Evolutionary conservation across 2,888 invertebrate genomes (phyloP), one percentile per base, ranked within the genome.

Genomic region (Perizoma affinitatum): DNA sequence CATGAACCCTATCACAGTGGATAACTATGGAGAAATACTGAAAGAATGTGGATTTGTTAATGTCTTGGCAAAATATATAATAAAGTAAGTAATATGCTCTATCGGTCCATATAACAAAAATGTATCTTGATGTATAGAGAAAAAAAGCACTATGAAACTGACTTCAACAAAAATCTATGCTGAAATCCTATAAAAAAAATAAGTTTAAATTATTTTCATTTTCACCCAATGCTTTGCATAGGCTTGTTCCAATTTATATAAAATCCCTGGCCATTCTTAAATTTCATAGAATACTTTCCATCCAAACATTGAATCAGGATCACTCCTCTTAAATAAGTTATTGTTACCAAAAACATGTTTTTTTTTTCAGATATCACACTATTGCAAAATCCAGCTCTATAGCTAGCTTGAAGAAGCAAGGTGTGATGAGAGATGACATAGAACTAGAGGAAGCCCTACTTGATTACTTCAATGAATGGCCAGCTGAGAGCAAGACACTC

Each of bases 21-120:
- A 94, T 52, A 95, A 95, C 72, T 94, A 95, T 70, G 93, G 93
- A 62, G 88, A 91, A 72, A 93, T 94, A 47, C 80, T 96, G 9
- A 85, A 84, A 65, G 95, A 96, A 83, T 94, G 94, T 75, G 93
- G 94, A 10, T 94, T 95, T 61, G 69, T 92, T 5, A 75, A 78
- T 44, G 79, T 93, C 34, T 66, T 87, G 11, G 82, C 90, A 4
- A 87, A 87, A 66, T 79, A 88, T 69, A 86, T 91, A 53, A 87
- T 90, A 66, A 86, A 84, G 90, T 90, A 72, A 73, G 72, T 53
- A 51, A 38, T 6, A n/a, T n/a, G n/a, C n/a, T 38, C 38, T 6
- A 22, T 3, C 22, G 5, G 7, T 38, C 38, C 38, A 6, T 5
- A 38, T 22, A 22, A 22, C 3, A 3, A 22, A 22, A 22, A 22